phyloP scores from a whole-genome alignment of 2,113 vertebrate species.

The Pyrgilauda ruficollis region DNA sequence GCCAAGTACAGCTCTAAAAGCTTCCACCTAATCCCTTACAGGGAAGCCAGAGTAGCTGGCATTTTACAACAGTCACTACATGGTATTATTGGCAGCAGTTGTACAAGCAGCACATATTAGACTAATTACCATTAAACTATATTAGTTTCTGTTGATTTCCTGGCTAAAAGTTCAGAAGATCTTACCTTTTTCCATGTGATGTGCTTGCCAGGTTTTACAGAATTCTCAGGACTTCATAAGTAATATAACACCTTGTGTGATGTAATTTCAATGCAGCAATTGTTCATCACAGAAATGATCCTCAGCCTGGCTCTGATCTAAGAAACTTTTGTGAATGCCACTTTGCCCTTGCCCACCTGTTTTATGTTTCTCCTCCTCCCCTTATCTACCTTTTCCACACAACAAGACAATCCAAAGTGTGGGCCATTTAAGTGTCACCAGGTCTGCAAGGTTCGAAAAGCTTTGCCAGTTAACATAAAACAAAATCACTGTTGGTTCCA shows the following conservation, averaged over 20 bases:
- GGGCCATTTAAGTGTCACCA: conserved; percentile 89
- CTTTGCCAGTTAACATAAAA: conserved; percentile 83
- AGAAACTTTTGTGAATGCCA: conserved; percentile 82
- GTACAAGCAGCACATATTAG: conserved; percentile 19
- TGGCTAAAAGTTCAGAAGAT: conserved; percentile 57
- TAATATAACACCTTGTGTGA: conserved; percentile 78
- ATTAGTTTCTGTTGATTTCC: conserved; percentile 57
- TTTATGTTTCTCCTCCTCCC: conserved; percentile 86
- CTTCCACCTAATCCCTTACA: not conserved
- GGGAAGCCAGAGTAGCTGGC: not conserved
- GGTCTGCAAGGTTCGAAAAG: conserved; percentile 83
- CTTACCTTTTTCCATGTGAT: conserved; percentile 12
- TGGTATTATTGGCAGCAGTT: conserved; percentile 26
- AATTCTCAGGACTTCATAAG: conserved; percentile 69
- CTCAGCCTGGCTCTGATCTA: conserved; percentile 69
- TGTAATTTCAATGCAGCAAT: conserved; percentile 74
- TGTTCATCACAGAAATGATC: conserved; percentile 62
- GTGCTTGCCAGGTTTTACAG: conserved; percentile 51
- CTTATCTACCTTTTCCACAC: conserved; percentile 83
- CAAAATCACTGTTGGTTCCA: conserved; percentile 81
- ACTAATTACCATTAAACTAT: conserved; percentile 62
- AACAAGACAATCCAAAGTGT: conserved; percentile 87
- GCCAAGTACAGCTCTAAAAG: conserved; percentile 32
- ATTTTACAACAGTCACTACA: conserved; percentile 22
- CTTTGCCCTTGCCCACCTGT: conserved; percentile 81